Base-by-base conservation (phyloP, 2,888 invertebrate genomes). In the Zeuzera pyrina region DNA sequence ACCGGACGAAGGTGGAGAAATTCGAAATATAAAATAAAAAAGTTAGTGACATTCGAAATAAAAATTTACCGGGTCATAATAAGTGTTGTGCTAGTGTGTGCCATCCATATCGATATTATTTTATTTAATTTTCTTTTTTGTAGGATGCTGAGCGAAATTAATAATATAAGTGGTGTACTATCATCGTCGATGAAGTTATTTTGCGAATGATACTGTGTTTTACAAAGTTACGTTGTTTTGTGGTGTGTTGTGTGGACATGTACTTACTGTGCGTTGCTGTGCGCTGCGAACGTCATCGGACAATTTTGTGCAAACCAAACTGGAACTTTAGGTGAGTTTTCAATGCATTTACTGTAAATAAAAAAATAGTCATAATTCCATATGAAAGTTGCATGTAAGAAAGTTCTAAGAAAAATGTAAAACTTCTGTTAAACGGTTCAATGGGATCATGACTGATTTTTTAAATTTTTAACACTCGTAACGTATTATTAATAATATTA, bases 111-210 rank as follows among this genome's bases (percentile, higher is more conserved):
- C 52, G 50, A 61, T 69, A 72, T 64, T 52, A 61, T 23, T 67
- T 63, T 58, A 52, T 50, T 49, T 64, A 70, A 58, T 72, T 78
- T 78, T 77, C 70, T 77, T 74, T 79, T 78, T 79, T 74, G 73
- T 83, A 83, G 83, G 83, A 74, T 66, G 79, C 78, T 72, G 81
- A 68, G 68, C 69, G 81, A 81, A 78, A 76, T 77, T 70, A 76
- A 74, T 79, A 81, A 78, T 74, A 73, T 83, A 70, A 83, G 81
- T 81, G 74, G 76, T 78, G 81, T 81, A 70, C 68, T 83, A 52
- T 77, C 79, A 37, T 77, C 81, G 55, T 76, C 83, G 49, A 79
- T 83, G 67, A 81, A 81, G 73, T 79, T 83, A 49, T 79, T 83
- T 81, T 79, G 72, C 79, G 81, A 83, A 73, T 83, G 78, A 83